phyloP scores from a whole-genome alignment of 2,797 vertebrate genomes.

The Allenopithecus nigroviridis region DNA sequence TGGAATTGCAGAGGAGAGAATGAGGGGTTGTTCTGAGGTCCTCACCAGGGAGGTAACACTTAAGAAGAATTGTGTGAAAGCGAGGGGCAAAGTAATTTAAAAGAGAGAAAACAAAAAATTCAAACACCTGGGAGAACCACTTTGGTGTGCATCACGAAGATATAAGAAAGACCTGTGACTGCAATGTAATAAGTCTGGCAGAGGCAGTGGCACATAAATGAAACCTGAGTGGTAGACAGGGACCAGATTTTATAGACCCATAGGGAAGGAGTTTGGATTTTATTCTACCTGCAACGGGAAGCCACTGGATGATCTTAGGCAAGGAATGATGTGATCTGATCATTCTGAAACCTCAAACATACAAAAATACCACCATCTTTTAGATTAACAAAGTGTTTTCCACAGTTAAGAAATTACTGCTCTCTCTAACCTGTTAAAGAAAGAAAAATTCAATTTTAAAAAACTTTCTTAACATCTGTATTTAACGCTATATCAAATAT shows the following conservation, averaged over 20 bases:
- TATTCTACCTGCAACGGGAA: neutral
- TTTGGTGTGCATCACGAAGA: neutral
- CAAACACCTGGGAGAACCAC: neutral
- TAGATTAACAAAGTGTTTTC: neutral
- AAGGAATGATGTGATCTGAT: neutral
- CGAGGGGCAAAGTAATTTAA: neutral
- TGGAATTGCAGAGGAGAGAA: neutral
- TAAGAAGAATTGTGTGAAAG: neutral
- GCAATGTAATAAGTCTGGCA: neutral
- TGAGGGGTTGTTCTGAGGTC: neutral
- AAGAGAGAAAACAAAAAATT: neutral
- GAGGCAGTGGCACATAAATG: neutral
- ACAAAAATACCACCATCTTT: neutral
- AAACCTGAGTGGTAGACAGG: neutral
- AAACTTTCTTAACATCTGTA: neutral
- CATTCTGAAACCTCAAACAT: constrained; percentile 27
- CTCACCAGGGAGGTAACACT: neutral
- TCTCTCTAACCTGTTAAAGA: neutral
- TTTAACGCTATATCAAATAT: neutral
- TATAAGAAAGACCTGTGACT: neutral
- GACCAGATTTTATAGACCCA: neutral
- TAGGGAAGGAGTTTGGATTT: neutral
- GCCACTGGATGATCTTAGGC: neutral
- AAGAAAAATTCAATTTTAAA: neutral
- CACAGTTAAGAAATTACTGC: neutral